A percentile compares a stretch with the other conserved stretches of the same genome.
Conservation (phyloP, 2,888 invertebrate species). For the Melanostoma mellinum region DNA sequence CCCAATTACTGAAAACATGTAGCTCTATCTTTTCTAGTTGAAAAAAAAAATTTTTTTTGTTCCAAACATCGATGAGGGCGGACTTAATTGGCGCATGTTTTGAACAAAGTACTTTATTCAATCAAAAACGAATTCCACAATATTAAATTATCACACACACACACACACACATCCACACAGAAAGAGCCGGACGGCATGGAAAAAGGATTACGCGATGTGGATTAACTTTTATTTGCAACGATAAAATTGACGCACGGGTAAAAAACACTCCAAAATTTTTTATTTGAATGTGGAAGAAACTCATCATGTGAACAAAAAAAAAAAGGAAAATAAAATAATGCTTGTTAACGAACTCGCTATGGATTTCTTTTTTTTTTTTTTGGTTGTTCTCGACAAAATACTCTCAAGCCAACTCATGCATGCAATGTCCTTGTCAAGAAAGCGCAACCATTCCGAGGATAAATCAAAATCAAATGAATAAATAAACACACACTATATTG, state of each 20-base stretch:
- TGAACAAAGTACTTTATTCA: constrained; percentile 7
- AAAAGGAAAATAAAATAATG: no score
- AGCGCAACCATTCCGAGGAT: neutral
- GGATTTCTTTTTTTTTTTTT: no score
- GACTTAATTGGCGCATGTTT: neutral
- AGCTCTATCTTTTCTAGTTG: no score
- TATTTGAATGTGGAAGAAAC: no score
- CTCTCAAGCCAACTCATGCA: neutral
- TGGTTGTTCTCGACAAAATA: neutral
- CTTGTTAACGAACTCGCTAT: no score
- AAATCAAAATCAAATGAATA: constrained; percentile 6
- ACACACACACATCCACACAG: neutral
- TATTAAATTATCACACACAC: neutral
- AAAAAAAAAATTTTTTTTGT: neutral
- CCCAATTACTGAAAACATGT: no score
- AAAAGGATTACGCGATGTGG: neutral
- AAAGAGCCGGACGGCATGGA: neutral
- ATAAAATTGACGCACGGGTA: no score
- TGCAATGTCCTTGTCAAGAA: constrained; percentile 1
- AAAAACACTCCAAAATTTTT: no score
- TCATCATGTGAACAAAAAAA: no score
- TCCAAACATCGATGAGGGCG: neutral
- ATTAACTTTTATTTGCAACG: neutral
- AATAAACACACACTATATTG: constrained; percentile 11
- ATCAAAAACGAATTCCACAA: neutral